Base-by-base conservation (phyloP, 1,140 invertebrate species). In the Ylistrum balloti region DNA sequence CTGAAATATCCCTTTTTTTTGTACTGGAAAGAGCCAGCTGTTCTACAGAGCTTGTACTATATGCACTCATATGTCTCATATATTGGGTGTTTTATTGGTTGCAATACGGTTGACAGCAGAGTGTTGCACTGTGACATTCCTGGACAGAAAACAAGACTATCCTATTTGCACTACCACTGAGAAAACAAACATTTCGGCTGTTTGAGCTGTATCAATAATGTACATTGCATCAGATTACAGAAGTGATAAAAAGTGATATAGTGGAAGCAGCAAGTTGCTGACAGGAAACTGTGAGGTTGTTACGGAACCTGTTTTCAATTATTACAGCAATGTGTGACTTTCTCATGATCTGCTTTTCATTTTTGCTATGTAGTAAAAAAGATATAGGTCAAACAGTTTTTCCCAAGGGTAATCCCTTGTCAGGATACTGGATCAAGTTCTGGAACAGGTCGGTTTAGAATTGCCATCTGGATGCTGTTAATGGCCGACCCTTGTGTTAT, bases 271-370 rank as follows among this genome's bases (percentile, higher is more conserved):
- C 56, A 74, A 74, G 56, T 74, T 28, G 56, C 56, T 74, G 56
- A 74, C 56, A 74, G 56, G 56, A 74, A 74, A n/a, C 28, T 74
- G 56, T 28, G 56, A 74, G 56, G 56, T n/a, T 74, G 56, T 74
- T 74, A 9, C 56, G 15, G 56, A 74, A 74, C 56, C 56, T 74
- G 56, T 74, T 74, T 74, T 11, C 56, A 74, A 74, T 74, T 74
- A 74, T 74, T 74, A 11, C 56, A 74, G 56, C 56, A 74, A 74
- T 74, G 56, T 74, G 56, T n/a, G 56, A 74, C n/a, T 74, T 74
- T 74, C 56, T 74, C 56, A 74, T 74, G 56, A 28, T 74, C 56
- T 74, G 56, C 22, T 74, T 74, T 74, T 74, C 56, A 74, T 74
- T 74, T 74, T 74, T 74, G 56, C n/a, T 74, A 74, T 28, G n/a